Base-by-base conservation (phyloP, 2,113 vertebrate species). In the Boleophthalmus pectinirostris region DNA sequence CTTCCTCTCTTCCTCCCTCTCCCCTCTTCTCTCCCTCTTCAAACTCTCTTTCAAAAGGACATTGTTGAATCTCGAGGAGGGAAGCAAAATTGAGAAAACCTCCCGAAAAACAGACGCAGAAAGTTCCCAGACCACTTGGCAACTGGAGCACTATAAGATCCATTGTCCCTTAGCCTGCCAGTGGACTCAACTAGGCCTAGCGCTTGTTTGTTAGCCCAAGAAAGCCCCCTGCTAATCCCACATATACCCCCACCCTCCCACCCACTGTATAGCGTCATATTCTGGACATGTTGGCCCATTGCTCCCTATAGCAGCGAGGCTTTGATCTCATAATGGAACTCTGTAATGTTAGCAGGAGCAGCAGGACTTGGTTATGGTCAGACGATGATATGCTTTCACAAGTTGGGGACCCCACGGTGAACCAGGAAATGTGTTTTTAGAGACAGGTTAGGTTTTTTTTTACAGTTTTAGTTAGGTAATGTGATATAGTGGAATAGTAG, bases 121-220 rank as follows among this genome's bases (percentile, higher is more conserved):
- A 84, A 77, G 88, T 90, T 92, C 90, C 90, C 90, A 90, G 90
- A 92, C 88, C 87, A 89, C 90, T 92, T 80, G 70, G 84, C 70
- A 60, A 78, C 79, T 11, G 75, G 66, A 21, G 47, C 79, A 92
- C 88, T 90, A 89, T 85, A 64, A 71, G 9, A 0, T 51, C 77
- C 79, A 81, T 92, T 92, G 89, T 92, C 77, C 85, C 5, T n/a
- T 78, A 69, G 79, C 78, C 84, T 86, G 79, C 61, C 71, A 25
- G 76, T 70, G 81, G 69, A 83, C 73, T 83, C 80, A 54, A 73
- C 72, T 56, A 84, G 81, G 45, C 51, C 61, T n/a, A 38, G 78
- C 46, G 43, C 80, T 87, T 84, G 82, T 87, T 86, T 88, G 78
- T 89, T 73, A 77, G 74, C 70, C 69, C 68, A 23, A 77, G 70